phyloP scores from a whole-genome alignment of 2,113 vertebrate genomes.

The Xyliphius kryptos region DNA sequence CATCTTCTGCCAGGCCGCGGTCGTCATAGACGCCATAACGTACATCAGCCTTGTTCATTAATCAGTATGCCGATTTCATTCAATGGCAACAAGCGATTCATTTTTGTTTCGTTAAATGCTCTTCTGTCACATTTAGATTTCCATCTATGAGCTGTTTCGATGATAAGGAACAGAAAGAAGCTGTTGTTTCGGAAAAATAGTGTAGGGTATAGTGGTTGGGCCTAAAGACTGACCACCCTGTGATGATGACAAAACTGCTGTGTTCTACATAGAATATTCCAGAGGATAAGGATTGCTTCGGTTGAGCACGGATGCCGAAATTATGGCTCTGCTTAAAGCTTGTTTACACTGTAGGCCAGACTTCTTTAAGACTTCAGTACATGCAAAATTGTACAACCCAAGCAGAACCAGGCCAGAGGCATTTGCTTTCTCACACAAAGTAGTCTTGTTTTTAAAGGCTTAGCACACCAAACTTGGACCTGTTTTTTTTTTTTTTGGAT shows the following conservation, averaged over 20 bases:
- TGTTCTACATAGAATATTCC: no score
- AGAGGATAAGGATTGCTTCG: no score
- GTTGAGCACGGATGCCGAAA: no score
- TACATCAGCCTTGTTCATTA: constrained; percentile 38
- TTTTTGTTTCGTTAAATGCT: constrained; percentile 33
- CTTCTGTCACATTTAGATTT: constrained; percentile 31
- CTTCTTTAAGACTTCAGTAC: constrained; percentile 8
- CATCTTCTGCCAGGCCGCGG: no score
- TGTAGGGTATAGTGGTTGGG: not conserved
- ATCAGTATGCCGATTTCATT: constrained; percentile 36
- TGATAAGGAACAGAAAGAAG: constrained; percentile 31
- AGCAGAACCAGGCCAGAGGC: constrained; percentile 14
- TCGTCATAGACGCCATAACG: not conserved
- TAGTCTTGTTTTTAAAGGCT: no score
- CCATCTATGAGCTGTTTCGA: constrained; percentile 6
- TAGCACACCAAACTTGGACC: no score
- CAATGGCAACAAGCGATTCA: constrained; percentile 40
- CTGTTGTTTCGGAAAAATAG: constrained; percentile 13
- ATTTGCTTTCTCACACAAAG: no score
- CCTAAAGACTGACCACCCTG: not conserved
- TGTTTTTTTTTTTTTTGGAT: no score
- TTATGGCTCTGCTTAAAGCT: no score
- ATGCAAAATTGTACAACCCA: constrained; percentile 15
- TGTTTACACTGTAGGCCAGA: no score
- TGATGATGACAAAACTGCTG: not conserved